Evolutionary conservation across 1,140 invertebrate genomes (phyloP).

Genomic region (Marisa cornuarietis): DNA sequence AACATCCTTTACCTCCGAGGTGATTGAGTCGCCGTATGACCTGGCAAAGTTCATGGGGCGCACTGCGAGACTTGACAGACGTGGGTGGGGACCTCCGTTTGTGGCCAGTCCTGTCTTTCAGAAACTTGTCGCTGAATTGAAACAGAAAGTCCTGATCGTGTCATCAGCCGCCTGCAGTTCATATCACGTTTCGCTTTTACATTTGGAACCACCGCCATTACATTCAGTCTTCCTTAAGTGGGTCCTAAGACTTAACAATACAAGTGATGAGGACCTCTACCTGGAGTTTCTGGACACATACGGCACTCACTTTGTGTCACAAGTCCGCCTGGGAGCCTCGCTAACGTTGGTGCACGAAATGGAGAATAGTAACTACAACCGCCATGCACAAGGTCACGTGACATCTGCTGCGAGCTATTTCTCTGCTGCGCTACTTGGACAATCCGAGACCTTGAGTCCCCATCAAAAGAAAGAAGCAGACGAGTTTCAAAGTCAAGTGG

Average conservation of each 20-base stretch:
- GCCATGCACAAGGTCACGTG: no score
- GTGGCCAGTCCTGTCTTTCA: neutral
- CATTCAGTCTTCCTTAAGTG: neutral
- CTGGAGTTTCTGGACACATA: neutral
- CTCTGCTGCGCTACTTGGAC: no score
- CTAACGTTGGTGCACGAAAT: neutral
- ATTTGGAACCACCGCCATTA: neutral
- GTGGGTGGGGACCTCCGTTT: neutral
- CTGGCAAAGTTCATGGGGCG: neutral
- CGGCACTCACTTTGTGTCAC: neutral
- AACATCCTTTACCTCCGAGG: neutral
- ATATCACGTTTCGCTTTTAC: neutral
- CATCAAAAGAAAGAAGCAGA: neutral
- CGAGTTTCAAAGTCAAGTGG: neutral
- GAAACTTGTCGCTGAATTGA: no score
- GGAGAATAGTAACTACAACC: neutral
- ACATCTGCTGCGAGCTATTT: no score
- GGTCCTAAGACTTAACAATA: neutral
- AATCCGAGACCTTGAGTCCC: no score
- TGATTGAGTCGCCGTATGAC: neutral
- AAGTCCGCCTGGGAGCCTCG: no score
- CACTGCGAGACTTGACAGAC: neutral
- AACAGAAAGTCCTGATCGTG: no score
- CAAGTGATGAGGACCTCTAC: neutral
- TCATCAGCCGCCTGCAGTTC: no score